Base-by-base conservation (phyloP, 2,888 invertebrate species). In the Dolomedes plantarius region DNA sequence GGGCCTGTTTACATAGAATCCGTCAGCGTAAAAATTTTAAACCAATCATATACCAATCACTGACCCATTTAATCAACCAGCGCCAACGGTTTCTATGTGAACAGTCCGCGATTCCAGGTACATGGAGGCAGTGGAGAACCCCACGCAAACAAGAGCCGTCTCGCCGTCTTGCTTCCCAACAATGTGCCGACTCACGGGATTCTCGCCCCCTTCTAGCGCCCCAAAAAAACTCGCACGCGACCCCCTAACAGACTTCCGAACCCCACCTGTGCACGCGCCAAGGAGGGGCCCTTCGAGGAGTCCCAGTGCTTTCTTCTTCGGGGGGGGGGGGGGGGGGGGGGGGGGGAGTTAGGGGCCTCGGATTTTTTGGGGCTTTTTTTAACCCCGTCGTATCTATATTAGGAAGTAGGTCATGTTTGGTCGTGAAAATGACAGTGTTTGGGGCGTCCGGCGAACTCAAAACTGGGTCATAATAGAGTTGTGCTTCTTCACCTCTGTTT, bases 401-500 rank as follows among this genome's bases (percentile, higher is more conserved):
- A 16, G 46, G 46, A 82, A 75, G 64, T 82, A 68, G 82, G 82
- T 82, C 81, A 82, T 46, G 69, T 41, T 64, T 72, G 56, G 64
- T 27, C 3, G 39, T 39, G 69, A 74, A 50, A 50, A 31, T 50
- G 11, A 27, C n/a, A 46, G 46, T 2, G n/a, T 46, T 46, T 46
- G 46, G n/a, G 5, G n/a, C 2, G 16, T 2, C 11, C 46, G 16
- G n/a, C 9, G 9, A 46, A 46, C 16, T 16, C 46, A 16, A 46
- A 46, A 46, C 16, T 46, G 46, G 46, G 46, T 46, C 46, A 46
- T 16, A n/a, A 46, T 46, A 16, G 46, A 9, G 11, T n/a, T n/a
- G n/a, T n/a, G n/a, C n/a, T n/a, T n/a, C n/a, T n/a, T n/a, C n/a
- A n/a, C n/a, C n/a, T n/a, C n/a, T n/a, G n/a, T n/a, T n/a, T n/a